These are phyloP conservation scores for Leptogaster cylindrica DNA, from an alignment of 2,888 invertebrate species.

Conservation along the genomic window DNA sequence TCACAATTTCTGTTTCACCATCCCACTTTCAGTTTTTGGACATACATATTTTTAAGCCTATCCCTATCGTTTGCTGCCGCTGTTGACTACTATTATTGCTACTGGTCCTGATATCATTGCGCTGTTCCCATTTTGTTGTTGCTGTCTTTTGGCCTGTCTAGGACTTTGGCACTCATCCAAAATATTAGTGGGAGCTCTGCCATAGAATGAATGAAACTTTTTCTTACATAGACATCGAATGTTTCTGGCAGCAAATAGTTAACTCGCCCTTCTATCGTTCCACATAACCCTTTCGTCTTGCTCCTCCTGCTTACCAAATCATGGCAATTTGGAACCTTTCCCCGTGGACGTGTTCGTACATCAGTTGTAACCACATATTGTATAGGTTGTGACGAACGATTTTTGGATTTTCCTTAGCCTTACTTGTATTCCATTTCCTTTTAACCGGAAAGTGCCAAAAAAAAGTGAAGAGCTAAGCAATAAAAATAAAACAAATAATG, in stretches of 20 bases:
- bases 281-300: background rate
- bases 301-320: no score
- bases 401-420: no score
- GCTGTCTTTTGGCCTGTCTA: conserved; percentile 37
- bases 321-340: no score
- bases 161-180: conserved; percentile 39
- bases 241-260: conserved; percentile 15
- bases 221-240: conserved; percentile 31
- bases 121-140: background rate
- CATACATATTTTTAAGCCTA: conserved; percentile 1
- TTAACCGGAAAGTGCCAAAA: no score
- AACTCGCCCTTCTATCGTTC: background rate
- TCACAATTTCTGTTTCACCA: background rate
- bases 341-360: background rate
- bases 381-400: background rate
- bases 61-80: background rate
- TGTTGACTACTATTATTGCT: conserved; percentile 9
- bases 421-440: no score
- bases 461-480: no score
- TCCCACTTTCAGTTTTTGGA: background rate
- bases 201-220: conserved; percentile 40
- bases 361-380: background rate
- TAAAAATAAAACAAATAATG: no score
- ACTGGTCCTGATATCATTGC: conserved; percentile 7
- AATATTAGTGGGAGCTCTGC: conserved; percentile 43